These are phyloP conservation scores for Acanthosepion pharaonis DNA, from an alignment of 2,888 invertebrate genomes.

Conservation along the genomic window DNA sequence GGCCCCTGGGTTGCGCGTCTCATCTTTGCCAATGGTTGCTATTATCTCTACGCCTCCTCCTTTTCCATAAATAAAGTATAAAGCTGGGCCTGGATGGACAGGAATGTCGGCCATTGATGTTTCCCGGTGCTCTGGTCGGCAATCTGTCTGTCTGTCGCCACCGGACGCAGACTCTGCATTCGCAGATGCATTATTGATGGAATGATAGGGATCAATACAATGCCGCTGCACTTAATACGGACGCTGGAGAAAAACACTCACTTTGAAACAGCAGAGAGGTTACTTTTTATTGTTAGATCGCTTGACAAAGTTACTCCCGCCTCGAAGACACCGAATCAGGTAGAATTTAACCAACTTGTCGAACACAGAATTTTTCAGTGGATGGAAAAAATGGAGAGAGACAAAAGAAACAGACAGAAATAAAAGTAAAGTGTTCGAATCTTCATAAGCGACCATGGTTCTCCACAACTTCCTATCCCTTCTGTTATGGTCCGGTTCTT, in stretches of 20 bases:
- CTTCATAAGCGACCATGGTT: too few species aligned
- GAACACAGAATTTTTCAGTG: too few species aligned
- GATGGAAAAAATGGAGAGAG: too few species aligned
- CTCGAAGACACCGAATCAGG: too few species aligned
- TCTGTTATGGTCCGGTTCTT: too few species aligned
- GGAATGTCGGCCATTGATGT: slow-evolving; percentile 17
- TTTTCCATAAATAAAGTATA: not conserved
- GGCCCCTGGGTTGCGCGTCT: not conserved
- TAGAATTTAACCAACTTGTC: too few species aligned
- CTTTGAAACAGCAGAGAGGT: not conserved
- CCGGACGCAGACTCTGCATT: not conserved
- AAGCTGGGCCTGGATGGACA: not conserved
- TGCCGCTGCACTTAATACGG: not conserved
- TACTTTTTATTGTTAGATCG: not conserved
- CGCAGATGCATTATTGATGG: not conserved
- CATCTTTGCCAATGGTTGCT: not conserved
- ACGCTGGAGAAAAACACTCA: not conserved
- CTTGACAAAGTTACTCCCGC: not conserved
- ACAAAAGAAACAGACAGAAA: too few species aligned
- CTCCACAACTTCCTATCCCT: too few species aligned
- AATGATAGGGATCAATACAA: not conserved
- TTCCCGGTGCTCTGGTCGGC: not conserved
- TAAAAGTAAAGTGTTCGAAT: too few species aligned
- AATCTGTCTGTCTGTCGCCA: slow-evolving; percentile 33
- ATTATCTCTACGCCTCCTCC: not conserved